Conservation (phyloP, 1,140 invertebrate genomes). For the Parapsyche elsis region DNA sequence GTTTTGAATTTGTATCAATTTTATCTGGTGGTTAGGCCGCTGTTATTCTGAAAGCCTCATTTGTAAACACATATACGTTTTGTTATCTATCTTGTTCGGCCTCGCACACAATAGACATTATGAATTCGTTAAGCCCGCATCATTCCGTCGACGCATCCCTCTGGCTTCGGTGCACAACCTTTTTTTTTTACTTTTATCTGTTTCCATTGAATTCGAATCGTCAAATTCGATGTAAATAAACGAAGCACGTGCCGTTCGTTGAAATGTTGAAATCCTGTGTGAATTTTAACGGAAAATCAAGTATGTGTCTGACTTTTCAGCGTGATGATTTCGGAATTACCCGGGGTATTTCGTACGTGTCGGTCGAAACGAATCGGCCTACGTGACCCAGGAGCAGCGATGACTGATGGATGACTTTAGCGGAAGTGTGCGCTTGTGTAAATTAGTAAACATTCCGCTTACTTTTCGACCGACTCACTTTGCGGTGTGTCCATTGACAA, state of each 20-base stretch:
- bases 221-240: background rate
- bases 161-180: background rate
- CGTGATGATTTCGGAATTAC: no score
- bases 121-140: background rate
- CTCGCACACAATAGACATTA: background rate
- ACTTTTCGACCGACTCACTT: no score
- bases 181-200: slow-evolving; percentile 28
- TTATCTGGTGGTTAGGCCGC: no score
- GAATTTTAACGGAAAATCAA: no score
- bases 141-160: background rate
- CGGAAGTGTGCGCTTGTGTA: background rate
- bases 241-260: background rate
- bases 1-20: no score
- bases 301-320: no score
- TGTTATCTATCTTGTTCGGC: background rate
- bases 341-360: no score
- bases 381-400: background rate
- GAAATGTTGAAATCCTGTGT: no score
- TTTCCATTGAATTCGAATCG: background rate
- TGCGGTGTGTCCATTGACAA: slow-evolving; percentile 40
- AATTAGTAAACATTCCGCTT: no score
- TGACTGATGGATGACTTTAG: background rate
- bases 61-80: background rate
- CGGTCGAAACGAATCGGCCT: background rate
- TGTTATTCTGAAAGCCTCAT: no score